These are phyloP conservation scores for Eciton burchellii DNA, from an alignment of 1,140 invertebrate species.

Conservation along the genomic window DNA sequence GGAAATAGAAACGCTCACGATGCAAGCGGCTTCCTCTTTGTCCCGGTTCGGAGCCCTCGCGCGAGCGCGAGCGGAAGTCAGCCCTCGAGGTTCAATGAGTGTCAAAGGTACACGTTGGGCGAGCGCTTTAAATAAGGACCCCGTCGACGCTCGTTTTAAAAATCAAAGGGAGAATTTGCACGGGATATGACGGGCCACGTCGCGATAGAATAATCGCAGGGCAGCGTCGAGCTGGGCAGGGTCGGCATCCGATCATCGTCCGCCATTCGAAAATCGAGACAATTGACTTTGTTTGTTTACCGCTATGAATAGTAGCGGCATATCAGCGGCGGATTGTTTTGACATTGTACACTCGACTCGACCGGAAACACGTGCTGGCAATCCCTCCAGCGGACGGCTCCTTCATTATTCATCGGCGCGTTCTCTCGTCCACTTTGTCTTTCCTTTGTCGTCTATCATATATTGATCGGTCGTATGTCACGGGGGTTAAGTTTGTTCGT, in stretches of 20 bases:
- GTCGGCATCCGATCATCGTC: not conserved
- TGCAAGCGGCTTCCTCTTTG: slow-evolving; percentile 39
- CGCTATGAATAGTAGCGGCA: not conserved
- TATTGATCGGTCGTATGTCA: slow-evolving; percentile 57
- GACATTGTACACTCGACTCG: not conserved
- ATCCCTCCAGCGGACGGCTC: not conserved
- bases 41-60: not conserved
- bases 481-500: slow-evolving; percentile 58
- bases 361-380: slow-evolving; percentile 48
- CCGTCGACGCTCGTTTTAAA: not conserved
- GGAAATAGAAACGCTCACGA: slow-evolving; percentile 56
- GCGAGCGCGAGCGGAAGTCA: slow-evolving; percentile 12
- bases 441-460: slow-evolving; percentile 59
- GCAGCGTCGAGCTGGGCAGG: not conserved
- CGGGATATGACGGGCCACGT: not conserved
- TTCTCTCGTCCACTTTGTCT: slow-evolving; percentile 64
- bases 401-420: slow-evolving; percentile 69
- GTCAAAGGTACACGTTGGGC: slow-evolving; percentile 35
- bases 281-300: not conserved
- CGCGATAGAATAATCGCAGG: not conserved
- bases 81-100: slow-evolving; percentile 40
- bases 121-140: slow-evolving; percentile 22
- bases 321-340: slow-evolving; percentile 49
- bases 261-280: slow-evolving; percentile 10
- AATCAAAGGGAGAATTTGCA: not conserved